These are phyloP conservation scores for Plebejus anna DNA, from an alignment of 2,888 invertebrate genomes.

Conservation along the genomic window DNA sequence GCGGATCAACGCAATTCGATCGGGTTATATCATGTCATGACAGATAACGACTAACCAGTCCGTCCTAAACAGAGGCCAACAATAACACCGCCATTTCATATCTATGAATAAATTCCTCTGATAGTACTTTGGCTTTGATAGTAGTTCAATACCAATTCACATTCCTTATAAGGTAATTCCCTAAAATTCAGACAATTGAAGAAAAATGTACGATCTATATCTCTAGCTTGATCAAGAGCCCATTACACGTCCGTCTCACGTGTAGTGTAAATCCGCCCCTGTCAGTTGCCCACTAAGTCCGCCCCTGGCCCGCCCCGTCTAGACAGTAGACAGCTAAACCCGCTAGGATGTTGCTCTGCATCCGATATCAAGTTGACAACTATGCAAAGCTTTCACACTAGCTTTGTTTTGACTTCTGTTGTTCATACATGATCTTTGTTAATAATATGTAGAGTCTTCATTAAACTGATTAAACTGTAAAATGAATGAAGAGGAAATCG, in stretches of 20 bases:
- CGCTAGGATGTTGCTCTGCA: conserved; percentile 35
- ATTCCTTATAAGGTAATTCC: no score
- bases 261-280: conserved; percentile 32
- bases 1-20: background rate
- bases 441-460: no score
- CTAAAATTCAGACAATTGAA: no score
- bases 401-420: background rate
- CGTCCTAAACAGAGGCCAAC: no score
- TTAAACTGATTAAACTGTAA: no score
- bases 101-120: no score
- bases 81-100: no score
- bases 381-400: background rate
- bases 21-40: background rate
- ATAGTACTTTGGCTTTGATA: no score
- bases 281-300: conserved; percentile 26
- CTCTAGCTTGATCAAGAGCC: background rate
- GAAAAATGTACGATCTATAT: background rate
- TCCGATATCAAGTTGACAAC: conserved; percentile 26
- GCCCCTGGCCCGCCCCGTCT: background rate
- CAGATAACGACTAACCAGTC: no score
- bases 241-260: background rate
- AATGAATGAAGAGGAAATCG: no score
- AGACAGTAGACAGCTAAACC: background rate
- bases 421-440: background rate
- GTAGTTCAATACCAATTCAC: no score